Base-by-base conservation (phyloP, 2,888 invertebrate genomes). In the Choristoneura rosaceana region DNA sequence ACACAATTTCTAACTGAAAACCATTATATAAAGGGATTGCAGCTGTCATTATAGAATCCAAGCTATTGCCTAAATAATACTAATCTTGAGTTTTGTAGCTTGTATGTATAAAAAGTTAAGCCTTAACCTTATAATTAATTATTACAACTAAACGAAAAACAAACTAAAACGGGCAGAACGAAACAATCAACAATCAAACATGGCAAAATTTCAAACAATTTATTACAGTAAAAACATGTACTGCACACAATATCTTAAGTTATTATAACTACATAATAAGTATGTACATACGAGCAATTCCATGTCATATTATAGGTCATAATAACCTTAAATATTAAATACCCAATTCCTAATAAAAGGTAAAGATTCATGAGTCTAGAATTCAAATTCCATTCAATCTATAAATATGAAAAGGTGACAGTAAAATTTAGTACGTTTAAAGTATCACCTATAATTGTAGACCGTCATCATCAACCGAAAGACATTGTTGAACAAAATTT, bases 161-260 rank as follows among this genome's bases (percentile, higher is more conserved):
- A 14, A 76, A 74, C 76, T 71, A 81, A 79, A 77, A 74, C 73
- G 78, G 76, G 61, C 62, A 70, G 75, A 81, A 74, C 59, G 73
- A 70, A 76, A 79, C 70, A 77, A 76, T 47, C 75, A 82, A 82
- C 78, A 90, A 90, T 89, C 76, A 91, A 91, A 90, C 85, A 88
- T 86, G 74, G 33, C 47, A 75, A 76, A 78, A 81, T 83, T 84
- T 81, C 85, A 91, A 90, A 88, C 81, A 84, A 80, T 87, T 92
- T 91, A 91, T 91, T 92, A 82, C 80, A 84, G 87, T 87, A 89
- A 87, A 88, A 86, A 87, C 86, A 85, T 75, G 77, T 79, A 70
- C 73, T 79, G 79, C 77, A 78, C 78, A 76, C 71, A 75, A 66
- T 55, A 58, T 12, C 69, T 74, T 75, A 76, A 76, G 76, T 62